Conservation (phyloP, 1,140 invertebrate genomes). For the Polypedilum vanderplanki region DNA sequence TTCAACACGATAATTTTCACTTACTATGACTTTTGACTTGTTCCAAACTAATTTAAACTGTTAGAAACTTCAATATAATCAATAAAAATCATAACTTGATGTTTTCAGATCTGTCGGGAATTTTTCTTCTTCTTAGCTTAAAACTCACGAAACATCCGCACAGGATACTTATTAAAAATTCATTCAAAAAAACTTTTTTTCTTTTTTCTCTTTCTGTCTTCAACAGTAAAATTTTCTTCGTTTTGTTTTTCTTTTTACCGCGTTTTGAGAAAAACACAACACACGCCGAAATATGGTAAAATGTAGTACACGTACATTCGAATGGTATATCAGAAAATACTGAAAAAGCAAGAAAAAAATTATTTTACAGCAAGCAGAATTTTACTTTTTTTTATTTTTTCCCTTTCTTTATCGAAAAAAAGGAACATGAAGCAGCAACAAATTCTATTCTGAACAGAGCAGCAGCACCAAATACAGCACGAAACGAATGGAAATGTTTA, state of each 20-base stretch:
- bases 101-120: too few species aligned
- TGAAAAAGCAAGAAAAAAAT: neutral
- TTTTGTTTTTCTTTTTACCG: neutral
- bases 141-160: conserved; percentile 16
- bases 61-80: too few species aligned
- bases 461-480: neutral
- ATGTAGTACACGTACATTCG: conserved; percentile 2
- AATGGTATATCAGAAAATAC: conserved; percentile 13
- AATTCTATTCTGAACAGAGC: neutral
- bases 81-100: too few species aligned
- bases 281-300: neutral
- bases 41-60: too few species aligned
- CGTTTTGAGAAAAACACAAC: neutral
- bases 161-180: conserved; percentile 7
- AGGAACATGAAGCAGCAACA: too few species aligned
- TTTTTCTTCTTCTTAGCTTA: neutral
- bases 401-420: neutral
- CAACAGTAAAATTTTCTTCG: conserved; percentile 1
- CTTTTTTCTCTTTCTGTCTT: neutral
- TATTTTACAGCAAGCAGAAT: neutral
- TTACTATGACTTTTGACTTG: too few species aligned
- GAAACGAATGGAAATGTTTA: neutral
- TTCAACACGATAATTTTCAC: too few species aligned
- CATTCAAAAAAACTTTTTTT: neutral
- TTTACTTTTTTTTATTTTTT: neutral